Evolutionary conservation across 2,113 vertebrate species (phyloP).

Genomic region (Etheostoma cragini): DNA sequence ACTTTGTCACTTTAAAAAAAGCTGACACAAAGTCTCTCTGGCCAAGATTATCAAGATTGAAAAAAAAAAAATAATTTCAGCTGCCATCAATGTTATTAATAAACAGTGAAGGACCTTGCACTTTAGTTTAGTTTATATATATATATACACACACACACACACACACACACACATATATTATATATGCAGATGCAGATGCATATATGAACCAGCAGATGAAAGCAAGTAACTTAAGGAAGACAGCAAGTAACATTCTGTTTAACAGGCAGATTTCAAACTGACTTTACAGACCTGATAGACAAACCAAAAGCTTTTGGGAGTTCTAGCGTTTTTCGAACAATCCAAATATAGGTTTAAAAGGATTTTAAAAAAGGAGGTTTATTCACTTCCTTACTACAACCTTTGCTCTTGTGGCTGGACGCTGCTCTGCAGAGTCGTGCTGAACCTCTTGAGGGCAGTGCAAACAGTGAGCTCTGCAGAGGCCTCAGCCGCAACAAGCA

Average conservation of each 20-base stretch:
- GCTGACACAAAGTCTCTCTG: not conserved
- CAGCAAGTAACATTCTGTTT: too few relatives aligned
- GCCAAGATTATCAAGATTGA: not conserved
- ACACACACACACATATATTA: too few relatives aligned
- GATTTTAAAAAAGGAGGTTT: not conserved
- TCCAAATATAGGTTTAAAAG: not conserved
- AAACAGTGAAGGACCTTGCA: not conserved
- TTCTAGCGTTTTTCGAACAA: not conserved
- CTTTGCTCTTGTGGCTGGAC: slow-evolving; percentile 22
- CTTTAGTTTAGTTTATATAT: not conserved
- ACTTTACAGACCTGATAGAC: not conserved
- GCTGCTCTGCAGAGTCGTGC: slow-evolving; percentile 57
- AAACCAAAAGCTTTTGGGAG: not conserved
- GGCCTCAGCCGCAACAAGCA: slow-evolving; percentile 12
- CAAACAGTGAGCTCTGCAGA: slow-evolving; percentile 53
- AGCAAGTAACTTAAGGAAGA: too few relatives aligned
- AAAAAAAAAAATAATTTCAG: not conserved
- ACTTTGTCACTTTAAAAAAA: not conserved
- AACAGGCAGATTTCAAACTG: not conserved
- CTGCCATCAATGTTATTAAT: not conserved
- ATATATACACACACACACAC: too few relatives aligned
- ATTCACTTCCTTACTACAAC: slow-evolving; percentile 10
- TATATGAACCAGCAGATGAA: not conserved
- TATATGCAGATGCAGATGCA: too few relatives aligned
- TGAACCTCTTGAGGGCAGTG: slow-evolving; percentile 76